These are phyloP conservation scores for Abrostola triplasia DNA, from an alignment of 2,888 invertebrate species.

Conservation along the genomic window DNA sequence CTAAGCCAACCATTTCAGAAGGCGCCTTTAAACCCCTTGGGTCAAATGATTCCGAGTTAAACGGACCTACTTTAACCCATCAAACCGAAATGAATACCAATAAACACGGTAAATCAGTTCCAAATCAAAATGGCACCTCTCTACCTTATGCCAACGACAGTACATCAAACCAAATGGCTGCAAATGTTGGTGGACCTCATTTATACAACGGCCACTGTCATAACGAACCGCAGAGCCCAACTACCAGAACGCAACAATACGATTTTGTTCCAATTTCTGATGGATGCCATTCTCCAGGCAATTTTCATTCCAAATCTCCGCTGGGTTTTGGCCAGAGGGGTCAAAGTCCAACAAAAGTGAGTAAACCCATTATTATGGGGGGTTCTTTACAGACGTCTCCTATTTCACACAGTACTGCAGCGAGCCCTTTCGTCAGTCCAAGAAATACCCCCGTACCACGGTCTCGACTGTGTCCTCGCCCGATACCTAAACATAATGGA, in stretches of 20 bases:
- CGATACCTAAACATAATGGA: slow-evolving; percentile 81
- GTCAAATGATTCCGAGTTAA: slow-evolving; percentile 61
- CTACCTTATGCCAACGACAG: slow-evolving; percentile 64
- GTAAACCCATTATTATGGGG: slow-evolving; percentile 76
- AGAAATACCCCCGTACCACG: slow-evolving; percentile 92
- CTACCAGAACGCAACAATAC: slow-evolving; percentile 93
- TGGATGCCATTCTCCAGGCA: slow-evolving; percentile 90
- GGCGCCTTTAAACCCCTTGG: slow-evolving; percentile 77
- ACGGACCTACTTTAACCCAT: slow-evolving; percentile 63
- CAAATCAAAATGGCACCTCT: slow-evolving; percentile 72
- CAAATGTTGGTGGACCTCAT: slow-evolving; percentile 65
- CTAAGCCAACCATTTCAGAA: slow-evolving; percentile 67
- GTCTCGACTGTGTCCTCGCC: slow-evolving; percentile 88
- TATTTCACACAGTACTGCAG: slow-evolving; percentile 90
- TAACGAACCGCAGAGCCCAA: slow-evolving; percentile 92
- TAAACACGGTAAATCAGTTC: slow-evolving; percentile 66
- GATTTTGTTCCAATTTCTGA: slow-evolving; percentile 96
- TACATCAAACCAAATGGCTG: slow-evolving; percentile 62
- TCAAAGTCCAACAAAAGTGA: slow-evolving; percentile 78
- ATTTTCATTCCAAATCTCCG: slow-evolving; percentile 82
- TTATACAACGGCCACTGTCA: slow-evolving; percentile 79
- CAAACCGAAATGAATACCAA: slow-evolving; percentile 60
- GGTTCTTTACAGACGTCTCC: slow-evolving; percentile 83
- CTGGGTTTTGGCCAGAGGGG: slow-evolving; percentile 76
- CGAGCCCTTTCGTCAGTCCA: slow-evolving; percentile 95